Percentiles rank a stretch among this genome's conserved stretches.
Evolutionary conservation across 2,888 invertebrate genomes (phyloP).

Genomic region (Drosophila heteroneura): DNA sequence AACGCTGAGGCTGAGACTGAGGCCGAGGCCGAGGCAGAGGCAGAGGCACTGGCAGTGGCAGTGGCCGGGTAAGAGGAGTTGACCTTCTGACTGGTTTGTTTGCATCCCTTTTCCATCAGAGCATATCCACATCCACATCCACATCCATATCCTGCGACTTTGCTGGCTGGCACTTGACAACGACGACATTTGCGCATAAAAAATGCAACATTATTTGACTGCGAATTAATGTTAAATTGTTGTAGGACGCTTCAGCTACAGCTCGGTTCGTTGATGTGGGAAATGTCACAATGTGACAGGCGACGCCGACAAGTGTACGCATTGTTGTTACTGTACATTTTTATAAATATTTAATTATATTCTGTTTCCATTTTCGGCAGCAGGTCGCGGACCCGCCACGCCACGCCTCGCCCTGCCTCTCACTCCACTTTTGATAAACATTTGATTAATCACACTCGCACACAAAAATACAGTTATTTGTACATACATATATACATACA

Average conservation of each 20-base stretch:
- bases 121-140: slow-evolving; percentile 22
- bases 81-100: slow-evolving; percentile 42
- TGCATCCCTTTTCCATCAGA: slow-evolving; percentile 56
- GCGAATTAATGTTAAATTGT: slow-evolving; percentile 83
- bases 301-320: slow-evolving; percentile 68
- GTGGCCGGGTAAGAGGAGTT: slow-evolving; percentile 11
- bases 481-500: neutral
- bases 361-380: slow-evolving; percentile 67
- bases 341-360: slow-evolving; percentile 80
- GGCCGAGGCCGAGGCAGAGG: slow-evolving; percentile 8
- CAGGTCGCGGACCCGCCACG: slow-evolving; percentile 16
- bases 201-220: slow-evolving; percentile 83
- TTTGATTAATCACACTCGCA: slow-evolving; percentile 72
- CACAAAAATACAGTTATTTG: slow-evolving; percentile 11
- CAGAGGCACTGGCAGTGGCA: slow-evolving; percentile 3
- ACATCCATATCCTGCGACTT: slow-evolving; percentile 47
- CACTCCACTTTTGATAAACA: slow-evolving; percentile 53
- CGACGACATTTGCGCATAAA: slow-evolving; percentile 83
- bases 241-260: slow-evolving; percentile 56
- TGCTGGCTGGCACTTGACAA: slow-evolving; percentile 79
- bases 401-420: neutral
- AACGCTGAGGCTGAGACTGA: neutral
- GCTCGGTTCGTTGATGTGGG: slow-evolving; percentile 77
- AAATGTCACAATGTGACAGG: slow-evolving; percentile 83
- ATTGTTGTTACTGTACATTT: slow-evolving; percentile 73